These are phyloP conservation scores for human (Homo sapiens) DNA, from an alignment of 2,113 vertebrate genomes.

Conservation along the genomic window DNA sequence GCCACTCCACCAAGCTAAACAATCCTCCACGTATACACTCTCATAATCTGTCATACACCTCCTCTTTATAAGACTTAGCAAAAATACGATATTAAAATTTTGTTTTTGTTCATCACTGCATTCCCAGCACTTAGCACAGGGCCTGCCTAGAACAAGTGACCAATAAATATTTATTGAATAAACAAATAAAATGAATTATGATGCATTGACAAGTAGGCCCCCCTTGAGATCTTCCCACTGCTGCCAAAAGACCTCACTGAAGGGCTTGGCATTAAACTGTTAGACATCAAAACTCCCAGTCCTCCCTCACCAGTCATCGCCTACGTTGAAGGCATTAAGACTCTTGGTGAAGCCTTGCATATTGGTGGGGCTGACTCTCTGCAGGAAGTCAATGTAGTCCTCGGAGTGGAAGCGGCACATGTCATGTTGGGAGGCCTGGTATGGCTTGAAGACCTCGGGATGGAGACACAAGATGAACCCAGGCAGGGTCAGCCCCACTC, in stretches of 20 bases:
- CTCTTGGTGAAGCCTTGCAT: conserved; percentile 99
- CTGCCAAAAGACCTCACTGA: not conserved
- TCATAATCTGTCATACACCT: not conserved
- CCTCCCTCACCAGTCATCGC: conserved; percentile 95
- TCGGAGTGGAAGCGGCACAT: conserved; percentile 99
- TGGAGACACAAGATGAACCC: conserved; percentile 49
- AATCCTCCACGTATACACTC: not conserved
- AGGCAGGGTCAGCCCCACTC: not conserved
- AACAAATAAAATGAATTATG: conserved; percentile 9
- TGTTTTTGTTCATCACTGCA: not conserved
- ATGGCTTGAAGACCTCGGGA: conserved; percentile 96
- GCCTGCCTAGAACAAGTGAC: conserved; percentile 22
- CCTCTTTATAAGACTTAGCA: not conserved
- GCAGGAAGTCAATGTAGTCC: conserved; percentile 99
- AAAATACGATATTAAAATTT: not conserved
- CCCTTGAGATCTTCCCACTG: not conserved
- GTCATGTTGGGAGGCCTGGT: conserved; percentile 98
- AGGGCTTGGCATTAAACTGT: not conserved
- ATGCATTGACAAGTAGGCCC: not conserved
- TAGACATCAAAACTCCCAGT: not conserved
- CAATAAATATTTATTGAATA: conserved; percentile 19
- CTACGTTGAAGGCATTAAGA: conserved; percentile 98
- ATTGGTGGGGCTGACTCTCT: conserved; percentile 98
- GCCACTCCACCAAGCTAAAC: not conserved
- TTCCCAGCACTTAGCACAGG: not conserved